Percentiles rank a stretch among this genome's conserved stretches.
phyloP scores from a whole-genome alignment of 2,113 vertebrate species.

The Callospermophilus lateralis region DNA sequence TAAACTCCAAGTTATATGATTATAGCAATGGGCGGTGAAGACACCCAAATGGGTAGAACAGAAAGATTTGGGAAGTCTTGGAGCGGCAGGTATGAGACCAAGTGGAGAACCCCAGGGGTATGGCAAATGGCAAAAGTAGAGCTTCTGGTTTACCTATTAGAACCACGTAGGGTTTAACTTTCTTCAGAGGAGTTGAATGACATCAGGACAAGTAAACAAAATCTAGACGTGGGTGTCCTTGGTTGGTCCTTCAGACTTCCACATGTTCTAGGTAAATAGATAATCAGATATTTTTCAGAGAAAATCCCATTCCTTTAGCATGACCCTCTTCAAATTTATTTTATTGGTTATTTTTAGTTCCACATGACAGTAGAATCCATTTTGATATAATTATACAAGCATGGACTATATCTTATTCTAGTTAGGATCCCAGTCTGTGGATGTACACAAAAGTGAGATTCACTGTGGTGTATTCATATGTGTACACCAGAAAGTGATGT shows the following conservation, averaged over 20 bases:
- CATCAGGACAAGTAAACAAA: not conserved
- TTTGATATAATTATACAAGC: too few relatives aligned
- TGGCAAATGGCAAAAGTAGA: not conserved
- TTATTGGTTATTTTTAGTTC: too few relatives aligned
- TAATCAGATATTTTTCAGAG: constrained; percentile 30
- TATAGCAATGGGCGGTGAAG: not conserved
- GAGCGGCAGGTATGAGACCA: not conserved
- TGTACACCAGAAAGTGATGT: too few relatives aligned
- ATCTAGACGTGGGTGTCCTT: not conserved
- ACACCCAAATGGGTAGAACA: not conserved
- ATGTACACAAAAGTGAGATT: too few relatives aligned
- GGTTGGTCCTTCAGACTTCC: not conserved
- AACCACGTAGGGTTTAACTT: not conserved
- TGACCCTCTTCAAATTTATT: too few relatives aligned
- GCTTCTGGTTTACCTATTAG: not conserved
- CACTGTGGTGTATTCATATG: too few relatives aligned
- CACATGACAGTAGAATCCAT: too few relatives aligned
- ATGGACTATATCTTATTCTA: too few relatives aligned
- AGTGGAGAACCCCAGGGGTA: not conserved
- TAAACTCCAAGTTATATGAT: not conserved
- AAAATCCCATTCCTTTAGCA: not conserved
- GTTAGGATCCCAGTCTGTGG: too few relatives aligned
- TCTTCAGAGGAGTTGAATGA: not conserved
- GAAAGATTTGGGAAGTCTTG: not conserved
- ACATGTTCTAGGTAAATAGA: not conserved